Base-by-base conservation (phyloP, 1,140 invertebrate species). In the Nomia melanderi region DNA sequence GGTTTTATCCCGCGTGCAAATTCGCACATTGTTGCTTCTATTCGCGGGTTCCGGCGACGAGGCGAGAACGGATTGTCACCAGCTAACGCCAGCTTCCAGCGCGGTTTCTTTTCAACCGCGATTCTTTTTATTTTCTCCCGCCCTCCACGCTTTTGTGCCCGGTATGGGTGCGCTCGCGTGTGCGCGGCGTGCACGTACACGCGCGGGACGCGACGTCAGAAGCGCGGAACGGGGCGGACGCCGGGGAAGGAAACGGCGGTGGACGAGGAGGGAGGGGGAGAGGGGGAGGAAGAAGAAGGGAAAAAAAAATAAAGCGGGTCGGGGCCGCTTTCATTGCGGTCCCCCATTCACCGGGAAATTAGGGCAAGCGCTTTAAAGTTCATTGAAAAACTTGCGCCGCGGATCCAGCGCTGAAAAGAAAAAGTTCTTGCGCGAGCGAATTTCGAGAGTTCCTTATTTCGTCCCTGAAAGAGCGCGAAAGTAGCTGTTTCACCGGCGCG, bases 341-440 rank as follows among this genome's bases (percentile, higher is more conserved):
- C 11, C 66, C 67, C 73, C 69, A 79, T 83, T 86, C 84, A 85
- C 27, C 44, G 39, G 33, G 81, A 86, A 86, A 86, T 86, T 86
- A 71, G 85, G 76, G 53, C 81, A 75, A 82, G 84, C 79, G 70
- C 79, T 86, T 84, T 82, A 82, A 85, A 66, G 63, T 60, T 82
- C 81, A 74, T 78, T 86, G 84, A 86, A 86, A 86, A 73, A 70
- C 50, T 65, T 77, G 56, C 36, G 29, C 60, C 33, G 44, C 31
- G 56, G 27, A 76, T 23, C 47, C 4, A 5, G 20, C 20, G 25
- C 17, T 54, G 59, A 72, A 76, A 67, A 47, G 73, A 79, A 69
- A 70, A 77, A 74, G 57, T 80, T 83, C 73, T 83, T 83, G 81
- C 77, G 62, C 53, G 77, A 74, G 54, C 69, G 72, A 84, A 84